A percentile compares a stretch with the other conserved stretches of the same genome.
phyloP scores from a whole-genome alignment of 2,888 invertebrate species.

The Lasius fuliginosus region DNA sequence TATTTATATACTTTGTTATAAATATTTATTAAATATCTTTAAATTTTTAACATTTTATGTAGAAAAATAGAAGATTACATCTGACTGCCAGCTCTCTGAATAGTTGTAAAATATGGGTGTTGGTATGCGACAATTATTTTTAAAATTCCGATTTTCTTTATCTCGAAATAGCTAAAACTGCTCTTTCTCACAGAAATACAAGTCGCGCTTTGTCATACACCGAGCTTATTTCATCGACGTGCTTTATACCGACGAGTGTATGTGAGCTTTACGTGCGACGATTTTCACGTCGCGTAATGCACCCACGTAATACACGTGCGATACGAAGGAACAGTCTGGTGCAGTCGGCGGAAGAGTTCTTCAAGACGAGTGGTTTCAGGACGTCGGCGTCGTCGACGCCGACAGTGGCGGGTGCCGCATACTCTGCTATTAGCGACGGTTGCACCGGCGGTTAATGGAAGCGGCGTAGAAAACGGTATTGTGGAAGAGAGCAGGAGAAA shows the following conservation, averaged over 20 bases:
- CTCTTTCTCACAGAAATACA: not conserved
- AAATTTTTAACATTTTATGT: not conserved
- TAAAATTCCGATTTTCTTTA: not conserved
- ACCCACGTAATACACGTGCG: not conserved
- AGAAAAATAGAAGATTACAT: not conserved
- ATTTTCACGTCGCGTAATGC: conserved; percentile 22
- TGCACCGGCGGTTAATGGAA: conserved; percentile 45
- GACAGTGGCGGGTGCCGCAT: conserved; percentile 52
- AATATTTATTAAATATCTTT: not conserved
- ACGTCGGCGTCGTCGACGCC: conserved; percentile 55
- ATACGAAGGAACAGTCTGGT: conserved; percentile 8
- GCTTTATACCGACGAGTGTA: not conserved
- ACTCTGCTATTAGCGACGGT: conserved; percentile 44
- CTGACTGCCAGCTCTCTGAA: not conserved
- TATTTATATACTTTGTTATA: not conserved
- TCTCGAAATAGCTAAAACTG: not conserved
- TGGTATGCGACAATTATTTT: not conserved
- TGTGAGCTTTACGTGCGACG: conserved; percentile 12
- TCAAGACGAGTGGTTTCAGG: conserved; percentile 67
- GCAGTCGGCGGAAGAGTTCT: conserved; percentile 53
- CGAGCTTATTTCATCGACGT: conserved; percentile 40
- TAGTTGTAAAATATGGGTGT: not conserved
- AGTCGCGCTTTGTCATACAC: not conserved
- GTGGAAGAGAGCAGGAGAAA: not conserved
- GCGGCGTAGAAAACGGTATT: conserved; percentile 34